Evolutionary conservation across 2,797 vertebrate species (phyloP).

Genomic region (Parambassis ranga): DNA sequence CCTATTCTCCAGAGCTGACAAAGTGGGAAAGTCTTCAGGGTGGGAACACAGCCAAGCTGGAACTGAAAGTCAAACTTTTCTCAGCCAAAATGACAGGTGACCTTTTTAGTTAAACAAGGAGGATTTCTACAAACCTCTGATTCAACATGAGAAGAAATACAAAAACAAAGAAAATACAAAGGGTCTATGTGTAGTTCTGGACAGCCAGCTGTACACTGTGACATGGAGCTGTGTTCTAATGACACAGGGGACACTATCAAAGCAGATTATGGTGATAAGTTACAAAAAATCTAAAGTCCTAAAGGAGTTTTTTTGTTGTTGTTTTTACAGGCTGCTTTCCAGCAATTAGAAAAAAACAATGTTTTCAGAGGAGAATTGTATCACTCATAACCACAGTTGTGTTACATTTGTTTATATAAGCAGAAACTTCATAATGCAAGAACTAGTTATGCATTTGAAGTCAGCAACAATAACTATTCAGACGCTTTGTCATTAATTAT

Average conservation of each 20-base stretch:
- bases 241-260: background rate
- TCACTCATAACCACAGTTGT: no score
- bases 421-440: no score
- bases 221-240: background rate
- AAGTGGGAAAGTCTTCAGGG: background rate
- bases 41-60: background rate
- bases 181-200: background rate
- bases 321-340: background rate
- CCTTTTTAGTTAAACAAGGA: background rate
- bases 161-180: background rate
- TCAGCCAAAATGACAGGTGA: background rate
- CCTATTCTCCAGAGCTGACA: slow-evolving; percentile 4
- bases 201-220: background rate
- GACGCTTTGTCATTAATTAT: no score
- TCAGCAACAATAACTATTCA: no score
- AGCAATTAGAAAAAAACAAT: no score
- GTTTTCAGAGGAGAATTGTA: no score
- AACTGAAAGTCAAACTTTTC: background rate
- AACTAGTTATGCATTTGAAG: no score
- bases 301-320: no score
- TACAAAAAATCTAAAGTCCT: no score
- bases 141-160: background rate
- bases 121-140: background rate
- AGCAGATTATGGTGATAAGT: no score
- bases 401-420: no score